Percentiles rank a stretch among this genome's conserved stretches.
phyloP scores from a whole-genome alignment of 1,140 invertebrate species.

The Magallana gigas region DNA sequence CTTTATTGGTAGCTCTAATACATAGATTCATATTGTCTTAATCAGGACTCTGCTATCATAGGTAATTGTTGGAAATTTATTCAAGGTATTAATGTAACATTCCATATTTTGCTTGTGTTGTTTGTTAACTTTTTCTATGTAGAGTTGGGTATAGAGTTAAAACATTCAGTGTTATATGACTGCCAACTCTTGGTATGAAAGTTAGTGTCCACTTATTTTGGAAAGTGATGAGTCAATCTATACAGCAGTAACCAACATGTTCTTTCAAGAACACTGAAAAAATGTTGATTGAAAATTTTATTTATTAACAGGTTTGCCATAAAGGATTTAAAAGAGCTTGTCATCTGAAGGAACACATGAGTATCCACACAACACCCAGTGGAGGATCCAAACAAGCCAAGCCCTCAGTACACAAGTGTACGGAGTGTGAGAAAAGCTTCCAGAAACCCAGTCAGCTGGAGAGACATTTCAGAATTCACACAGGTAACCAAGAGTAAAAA shows the following conservation, averaged over 20 bases:
- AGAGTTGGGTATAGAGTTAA: no score
- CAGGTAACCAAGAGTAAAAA: conserved; percentile 81
- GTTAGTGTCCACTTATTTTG: neutral
- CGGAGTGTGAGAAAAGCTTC: conserved; percentile 77
- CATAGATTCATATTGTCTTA: no score
- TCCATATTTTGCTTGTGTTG: no score
- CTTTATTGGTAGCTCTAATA: no score
- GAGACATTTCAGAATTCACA: conserved; percentile 83
- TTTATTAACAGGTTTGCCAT: conserved; percentile 71
- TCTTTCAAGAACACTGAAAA: no score
- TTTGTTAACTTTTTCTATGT: no score
- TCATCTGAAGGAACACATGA: conserved; percentile 76
- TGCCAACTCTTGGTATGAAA: neutral
- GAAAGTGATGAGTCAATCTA: no score
- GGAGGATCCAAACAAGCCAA: conserved; percentile 44
- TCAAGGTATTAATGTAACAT: no score
- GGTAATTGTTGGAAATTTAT: no score
- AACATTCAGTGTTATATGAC: no score
- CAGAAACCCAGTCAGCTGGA: conserved; percentile 78
- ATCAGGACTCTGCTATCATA: no score
- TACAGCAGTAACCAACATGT: no score
- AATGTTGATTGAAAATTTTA: neutral
- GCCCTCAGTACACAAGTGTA: conserved; percentile 71
- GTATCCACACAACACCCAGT: conserved; percentile 67
- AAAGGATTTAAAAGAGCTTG: conserved; percentile 75